Evolutionary conservation across 1,140 invertebrate genomes (phyloP), one percentile per base, ranked within the genome.

Genomic region (Harlomillsia oculata): DNA sequence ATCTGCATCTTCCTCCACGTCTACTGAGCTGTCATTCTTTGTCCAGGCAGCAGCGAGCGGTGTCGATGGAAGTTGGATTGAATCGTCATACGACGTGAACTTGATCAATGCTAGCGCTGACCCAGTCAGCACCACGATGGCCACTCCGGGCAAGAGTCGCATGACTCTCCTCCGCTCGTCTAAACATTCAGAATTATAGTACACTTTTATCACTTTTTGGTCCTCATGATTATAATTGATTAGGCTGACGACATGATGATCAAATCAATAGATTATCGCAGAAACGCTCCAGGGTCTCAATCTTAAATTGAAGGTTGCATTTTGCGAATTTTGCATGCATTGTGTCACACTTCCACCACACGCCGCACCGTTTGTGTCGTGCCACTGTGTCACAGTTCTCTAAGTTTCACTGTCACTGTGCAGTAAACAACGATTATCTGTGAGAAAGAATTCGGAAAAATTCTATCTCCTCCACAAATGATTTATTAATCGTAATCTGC

Each of bases 31-130:
- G 21, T 32, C 45, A 48, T 48, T 48, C 9, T 11, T 46, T 6
- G 11, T 8, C 9, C 11, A 16, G 16, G 8, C 23, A 25, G 28
- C 25, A 34, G 23, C 20, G 11, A 28, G 32, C 34, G 23, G 34
- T 16, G 14, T 46, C 18, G 54, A 49, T 25, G 44, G 29, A 28
- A 32, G 28, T 32, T 32, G 53, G 25, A 56, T 29, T 26, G 55
- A 39, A 45, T 62, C 60, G 40, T 59, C 56, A 54, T 60, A 61
- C 16, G 59, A 55, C 29, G 55, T 65, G 48, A 44, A 65, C 28
- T 49, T 61, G 16, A 65, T 60, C 20, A 65, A 56, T 65, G 59
- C 63, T 36, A 65, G 45, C 34, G 51, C 63, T 50, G 63, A 62
- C 51, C 53, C 58, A 5, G 53, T 61, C 50, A 65, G 61, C 57